These are phyloP conservation scores for Scaptomyza hsui DNA, from an alignment of 1,140 invertebrate genomes.

Conservation along the genomic window DNA sequence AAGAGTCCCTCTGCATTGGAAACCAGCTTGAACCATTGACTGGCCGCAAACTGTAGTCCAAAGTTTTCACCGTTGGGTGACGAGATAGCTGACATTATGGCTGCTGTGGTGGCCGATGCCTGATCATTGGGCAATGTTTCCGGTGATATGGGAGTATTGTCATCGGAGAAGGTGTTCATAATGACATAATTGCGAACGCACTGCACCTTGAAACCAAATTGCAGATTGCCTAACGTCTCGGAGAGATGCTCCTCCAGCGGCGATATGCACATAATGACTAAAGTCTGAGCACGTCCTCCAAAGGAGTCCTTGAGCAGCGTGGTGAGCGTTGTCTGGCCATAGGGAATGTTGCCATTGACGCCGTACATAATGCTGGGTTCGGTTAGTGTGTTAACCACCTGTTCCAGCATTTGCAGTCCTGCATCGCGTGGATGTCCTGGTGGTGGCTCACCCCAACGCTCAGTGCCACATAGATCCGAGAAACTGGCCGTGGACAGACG, in stretches of 20 bases:
- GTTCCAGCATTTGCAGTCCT: slow-evolving; percentile 86
- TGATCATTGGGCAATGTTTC: slow-evolving; percentile 61
- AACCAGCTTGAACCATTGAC: slow-evolving; percentile 92
- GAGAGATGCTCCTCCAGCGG: slow-evolving; percentile 86
- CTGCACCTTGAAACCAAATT: slow-evolving; percentile 86
- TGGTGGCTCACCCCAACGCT: slow-evolving; percentile 85
- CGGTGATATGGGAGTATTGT: slow-evolving; percentile 86
- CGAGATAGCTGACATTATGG: slow-evolving; percentile 69
- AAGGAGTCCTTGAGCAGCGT: slow-evolving; percentile 88
- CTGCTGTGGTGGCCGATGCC: slow-evolving; percentile 16
- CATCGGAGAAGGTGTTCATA: slow-evolving; percentile 88
- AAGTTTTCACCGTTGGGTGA: slow-evolving; percentile 84
- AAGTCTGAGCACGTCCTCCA: slow-evolving; percentile 88
- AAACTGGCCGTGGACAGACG: slow-evolving; percentile 89
- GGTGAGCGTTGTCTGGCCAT: slow-evolving; percentile 87
- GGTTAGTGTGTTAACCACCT: slow-evolving; percentile 86
- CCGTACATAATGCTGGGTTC: slow-evolving; percentile 86
- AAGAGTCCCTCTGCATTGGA: slow-evolving; percentile 93
- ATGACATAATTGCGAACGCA: slow-evolving; percentile 88
- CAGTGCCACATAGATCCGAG: slow-evolving; percentile 87
- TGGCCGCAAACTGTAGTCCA: slow-evolving; percentile 91
- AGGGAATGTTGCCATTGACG: slow-evolving; percentile 84
- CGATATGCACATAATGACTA: slow-evolving; percentile 88
- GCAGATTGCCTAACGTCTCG: slow-evolving; percentile 87
- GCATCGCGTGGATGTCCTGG: slow-evolving; percentile 84